Percentiles rank a stretch among this genome's conserved stretches.
phyloP scores from a whole-genome alignment of 30 jellyfish, hydroid and myxozoan species.

The Mastigias papua region DNA sequence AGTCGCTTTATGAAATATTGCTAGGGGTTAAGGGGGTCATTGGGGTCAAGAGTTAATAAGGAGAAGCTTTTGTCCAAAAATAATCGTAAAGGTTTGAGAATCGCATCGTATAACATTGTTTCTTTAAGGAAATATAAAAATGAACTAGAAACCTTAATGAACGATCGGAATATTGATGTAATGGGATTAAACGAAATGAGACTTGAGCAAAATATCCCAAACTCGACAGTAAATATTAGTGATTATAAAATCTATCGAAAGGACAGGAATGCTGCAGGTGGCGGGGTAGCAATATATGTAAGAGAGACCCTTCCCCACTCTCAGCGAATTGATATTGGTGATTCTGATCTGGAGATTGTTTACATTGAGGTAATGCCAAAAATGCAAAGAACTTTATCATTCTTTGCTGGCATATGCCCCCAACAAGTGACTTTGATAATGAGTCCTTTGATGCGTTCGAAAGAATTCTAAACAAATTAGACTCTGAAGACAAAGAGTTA shows the following conservation, averaged over 20 bases:
- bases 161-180: conserved; percentile 28
- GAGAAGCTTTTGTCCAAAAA: neutral
- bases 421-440: conserved; percentile 8
- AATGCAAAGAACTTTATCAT: conserved; percentile 17
- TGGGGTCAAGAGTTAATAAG: conserved; percentile 15
- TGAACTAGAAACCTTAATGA: conserved; percentile 7
- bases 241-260: conserved; percentile 45
- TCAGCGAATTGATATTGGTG: conserved; percentile 16
- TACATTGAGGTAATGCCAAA: neutral
- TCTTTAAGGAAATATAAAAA: conserved; percentile 20
- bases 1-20: neutral
- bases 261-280: conserved; percentile 39
- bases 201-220: conserved; percentile 18
- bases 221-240: conserved; percentile 19
- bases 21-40: conserved; percentile 4
- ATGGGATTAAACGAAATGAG: conserved; percentile 43
- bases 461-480: conserved; percentile 5
- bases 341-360: conserved; percentile 32
- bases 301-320: conserved; percentile 39
- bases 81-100: conserved; percentile 38
- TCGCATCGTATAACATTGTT: conserved; percentile 36
- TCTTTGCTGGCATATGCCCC: conserved; percentile 36
- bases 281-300: conserved; percentile 17
- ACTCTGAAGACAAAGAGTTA: conserved; percentile 21
- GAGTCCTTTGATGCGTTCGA: conserved; percentile 20